phyloP scores from a whole-genome alignment of 2,113 vertebrate genomes.

The Oostethus manadensis region DNA sequence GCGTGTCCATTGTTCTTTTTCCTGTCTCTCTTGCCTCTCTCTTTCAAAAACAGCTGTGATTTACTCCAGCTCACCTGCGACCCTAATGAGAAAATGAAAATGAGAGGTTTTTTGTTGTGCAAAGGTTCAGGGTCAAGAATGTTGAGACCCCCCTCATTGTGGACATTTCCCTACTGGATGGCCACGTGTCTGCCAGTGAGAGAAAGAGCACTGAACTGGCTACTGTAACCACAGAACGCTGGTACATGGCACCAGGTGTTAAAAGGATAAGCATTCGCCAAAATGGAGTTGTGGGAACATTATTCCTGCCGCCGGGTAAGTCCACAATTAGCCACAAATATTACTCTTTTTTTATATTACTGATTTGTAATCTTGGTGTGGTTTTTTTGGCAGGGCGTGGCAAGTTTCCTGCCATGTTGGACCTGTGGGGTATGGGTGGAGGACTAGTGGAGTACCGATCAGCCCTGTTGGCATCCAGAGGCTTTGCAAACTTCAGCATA shows the following conservation, averaged over 20 bases:
- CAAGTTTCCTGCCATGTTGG: constrained; percentile 56
- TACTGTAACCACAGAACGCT: constrained; percentile 49
- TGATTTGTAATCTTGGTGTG: neutral
- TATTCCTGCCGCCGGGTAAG: constrained; percentile 69
- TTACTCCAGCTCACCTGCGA: too few relatives aligned
- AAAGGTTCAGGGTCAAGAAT: constrained; percentile 63
- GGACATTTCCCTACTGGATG: constrained; percentile 54
- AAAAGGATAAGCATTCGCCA: constrained; percentile 49
- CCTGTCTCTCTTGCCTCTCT: too few relatives aligned
- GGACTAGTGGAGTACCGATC: constrained; percentile 62
- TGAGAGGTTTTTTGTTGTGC: neutral
- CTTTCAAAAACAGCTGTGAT: too few relatives aligned
- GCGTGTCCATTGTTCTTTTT: too few relatives aligned
- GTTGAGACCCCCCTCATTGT: constrained; percentile 44
- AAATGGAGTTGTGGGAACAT: constrained; percentile 54
- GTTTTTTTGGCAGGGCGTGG: constrained; percentile 45
- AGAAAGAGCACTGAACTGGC: constrained; percentile 41
- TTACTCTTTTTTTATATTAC: neutral
- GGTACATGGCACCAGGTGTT: constrained; percentile 62
- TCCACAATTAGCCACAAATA: neutral
- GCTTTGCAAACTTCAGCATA: constrained; percentile 50
- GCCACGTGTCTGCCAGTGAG: constrained; percentile 47
- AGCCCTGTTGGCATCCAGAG: constrained; percentile 63
- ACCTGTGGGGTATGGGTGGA: constrained; percentile 59
- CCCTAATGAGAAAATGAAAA: neutral